A percentile compares a stretch with the other conserved stretches of the same genome.
Conservation (phyloP, 2,113 vertebrate genomes). For the Pyxicephalus adspersus region DNA sequence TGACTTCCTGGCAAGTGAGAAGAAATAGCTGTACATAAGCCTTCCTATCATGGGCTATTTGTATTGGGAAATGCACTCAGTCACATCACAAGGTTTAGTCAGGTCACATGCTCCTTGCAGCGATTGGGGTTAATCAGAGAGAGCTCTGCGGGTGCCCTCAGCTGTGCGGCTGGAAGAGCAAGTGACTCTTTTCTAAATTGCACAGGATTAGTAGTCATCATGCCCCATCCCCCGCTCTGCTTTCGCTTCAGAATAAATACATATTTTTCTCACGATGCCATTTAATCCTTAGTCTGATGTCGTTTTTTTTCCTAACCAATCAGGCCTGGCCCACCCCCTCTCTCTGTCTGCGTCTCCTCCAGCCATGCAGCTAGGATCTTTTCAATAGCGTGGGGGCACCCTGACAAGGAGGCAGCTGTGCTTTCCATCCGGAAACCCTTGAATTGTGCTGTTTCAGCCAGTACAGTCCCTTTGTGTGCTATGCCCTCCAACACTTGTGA, state of each 20-base stretch:
- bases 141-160: conserved; percentile 34
- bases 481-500: not conserved
- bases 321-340: conserved; percentile 11
- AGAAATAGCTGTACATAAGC: not conserved
- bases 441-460: not conserved
- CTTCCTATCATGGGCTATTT: conserved; percentile 16
- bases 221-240: conserved; percentile 27
- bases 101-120: conserved; percentile 35
- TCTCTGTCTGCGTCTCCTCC: conserved; percentile 22
- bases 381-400: conserved; percentile 43
- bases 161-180: conserved; percentile 23
- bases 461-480: not conserved
- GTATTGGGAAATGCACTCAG: conserved; percentile 16
- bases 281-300: conserved; percentile 51
- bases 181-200: conserved; percentile 48
- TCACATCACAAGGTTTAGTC: conserved; percentile 33
- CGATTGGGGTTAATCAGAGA: conserved; percentile 48
- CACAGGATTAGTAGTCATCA: conserved; percentile 45
- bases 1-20: not conserved
- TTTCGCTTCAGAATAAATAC: conserved; percentile 47
- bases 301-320: conserved; percentile 45
- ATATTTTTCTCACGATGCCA: conserved; percentile 47
- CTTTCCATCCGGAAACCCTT: not conserved
- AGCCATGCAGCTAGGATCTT: conserved; percentile 46
- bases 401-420: conserved; percentile 29